phyloP scores from a whole-genome alignment of 2,797 vertebrate species.

The Enteromius unitaeniatus region DNA sequence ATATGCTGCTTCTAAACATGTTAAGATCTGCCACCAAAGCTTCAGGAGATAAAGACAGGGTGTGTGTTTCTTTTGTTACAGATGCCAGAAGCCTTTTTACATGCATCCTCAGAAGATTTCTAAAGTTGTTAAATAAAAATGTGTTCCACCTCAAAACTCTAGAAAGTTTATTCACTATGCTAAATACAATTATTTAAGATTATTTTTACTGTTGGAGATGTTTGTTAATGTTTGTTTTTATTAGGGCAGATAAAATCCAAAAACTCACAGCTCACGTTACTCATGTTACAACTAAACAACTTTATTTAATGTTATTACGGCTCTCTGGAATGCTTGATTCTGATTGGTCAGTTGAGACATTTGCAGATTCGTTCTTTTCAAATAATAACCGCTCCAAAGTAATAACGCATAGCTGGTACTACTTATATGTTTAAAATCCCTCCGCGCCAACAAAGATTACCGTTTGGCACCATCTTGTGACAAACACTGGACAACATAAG shows the following conservation, averaged over 20 bases:
- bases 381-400: too few relatives aligned
- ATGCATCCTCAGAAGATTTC: neutral
- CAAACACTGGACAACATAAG: too few relatives aligned
- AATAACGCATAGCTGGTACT: too few relatives aligned
- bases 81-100: neutral
- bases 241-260: neutral
- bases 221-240: neutral
- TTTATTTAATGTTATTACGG: too few relatives aligned
- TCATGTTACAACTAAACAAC: neutral
- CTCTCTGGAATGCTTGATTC: too few relatives aligned
- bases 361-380: too few relatives aligned
- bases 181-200: neutral
- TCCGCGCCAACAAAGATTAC: too few relatives aligned
- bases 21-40: conserved; percentile 87
- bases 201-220: neutral
- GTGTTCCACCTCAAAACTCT: neutral
- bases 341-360: too few relatives aligned
- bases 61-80: conserved; percentile 58
- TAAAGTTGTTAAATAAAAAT: neutral
- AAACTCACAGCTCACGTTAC: neutral
- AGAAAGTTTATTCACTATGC: neutral
- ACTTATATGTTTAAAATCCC: too few relatives aligned
- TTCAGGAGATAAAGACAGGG: conserved; percentile 93
- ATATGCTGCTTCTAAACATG: conserved; percentile 93
- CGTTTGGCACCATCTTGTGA: too few relatives aligned